A percentile compares a stretch with the other conserved stretches of the same genome.
phyloP scores from a whole-genome alignment of 2,888 invertebrate genomes.

The Drosophila pseudotalamancana region DNA sequence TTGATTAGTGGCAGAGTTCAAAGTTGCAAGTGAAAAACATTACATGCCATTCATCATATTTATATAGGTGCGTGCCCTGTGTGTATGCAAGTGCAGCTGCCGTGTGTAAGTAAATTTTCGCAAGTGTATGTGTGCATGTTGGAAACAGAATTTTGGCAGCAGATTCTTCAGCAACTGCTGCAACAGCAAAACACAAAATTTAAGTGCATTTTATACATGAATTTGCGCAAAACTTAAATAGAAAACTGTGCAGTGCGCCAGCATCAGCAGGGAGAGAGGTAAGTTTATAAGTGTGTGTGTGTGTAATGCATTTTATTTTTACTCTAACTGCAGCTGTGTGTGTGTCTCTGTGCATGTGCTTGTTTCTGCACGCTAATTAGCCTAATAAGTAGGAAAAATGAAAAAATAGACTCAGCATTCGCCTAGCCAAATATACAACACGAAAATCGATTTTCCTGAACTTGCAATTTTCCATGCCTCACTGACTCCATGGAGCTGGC shows the following conservation, averaged over 20 bases:
- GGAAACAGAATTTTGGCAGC: constrained; percentile 56
- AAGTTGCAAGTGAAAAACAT: constrained; percentile 59
- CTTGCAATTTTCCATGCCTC: constrained; percentile 70
- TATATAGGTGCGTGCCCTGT: constrained; percentile 18
- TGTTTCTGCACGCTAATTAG: constrained; percentile 37
- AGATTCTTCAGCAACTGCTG: constrained; percentile 17
- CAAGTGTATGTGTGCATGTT: constrained; percentile 29
- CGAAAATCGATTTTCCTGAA: constrained; percentile 76
- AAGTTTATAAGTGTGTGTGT: constrained; percentile 29
- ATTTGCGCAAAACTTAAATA: constrained; percentile 45
- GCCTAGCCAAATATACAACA: constrained; percentile 52
- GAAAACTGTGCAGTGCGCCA: constrained; percentile 29
- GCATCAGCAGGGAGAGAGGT: constrained; percentile 37
- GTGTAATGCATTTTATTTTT: constrained; percentile 43
- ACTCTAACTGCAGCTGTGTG: constrained; percentile 19
- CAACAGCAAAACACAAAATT: constrained; percentile 32
- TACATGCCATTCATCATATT: constrained; percentile 32
- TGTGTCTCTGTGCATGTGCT: constrained; percentile 9
- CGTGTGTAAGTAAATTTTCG: constrained; percentile 29
- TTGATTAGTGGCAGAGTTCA: constrained; percentile 29
- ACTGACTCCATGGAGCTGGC: constrained; percentile 52
- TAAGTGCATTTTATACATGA: constrained; percentile 48
- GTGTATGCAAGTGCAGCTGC: constrained; percentile 51
- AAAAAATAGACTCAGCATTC: constrained; percentile 24
- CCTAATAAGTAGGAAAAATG: constrained; percentile 26